Conservation (phyloP, 2,113 vertebrate genomes). For the Eleginops maclovinus region DNA sequence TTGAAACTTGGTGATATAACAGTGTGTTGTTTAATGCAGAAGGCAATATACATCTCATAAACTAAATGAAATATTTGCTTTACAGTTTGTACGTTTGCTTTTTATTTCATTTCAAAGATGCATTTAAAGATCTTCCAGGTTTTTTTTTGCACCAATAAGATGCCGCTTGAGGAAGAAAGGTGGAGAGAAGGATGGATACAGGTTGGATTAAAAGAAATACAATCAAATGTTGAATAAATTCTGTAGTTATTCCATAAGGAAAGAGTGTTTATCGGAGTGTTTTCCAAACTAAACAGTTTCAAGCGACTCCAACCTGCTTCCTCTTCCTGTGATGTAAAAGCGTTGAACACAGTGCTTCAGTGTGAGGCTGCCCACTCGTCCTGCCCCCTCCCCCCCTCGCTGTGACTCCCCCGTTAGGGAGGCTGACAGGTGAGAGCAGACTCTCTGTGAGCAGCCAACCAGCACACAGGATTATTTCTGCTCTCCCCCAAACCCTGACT, state of each 20-base stretch:
- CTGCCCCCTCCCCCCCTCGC: constrained; percentile 64
- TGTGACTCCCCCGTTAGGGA: constrained; percentile 54
- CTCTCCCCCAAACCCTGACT: constrained; percentile 39
- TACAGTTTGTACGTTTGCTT: no score
- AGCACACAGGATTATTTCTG: constrained; percentile 30
- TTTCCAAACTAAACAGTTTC: no score
- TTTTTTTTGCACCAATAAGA: no score
- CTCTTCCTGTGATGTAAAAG: constrained; percentile 19
- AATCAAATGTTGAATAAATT: background rate
- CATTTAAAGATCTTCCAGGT: no score
- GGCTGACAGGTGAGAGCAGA: constrained; percentile 66
- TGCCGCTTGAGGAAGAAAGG: no score
- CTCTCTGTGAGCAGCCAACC: constrained; percentile 51
- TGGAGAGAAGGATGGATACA: no score
- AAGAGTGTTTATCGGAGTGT: no score
- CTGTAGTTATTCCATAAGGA: background rate
- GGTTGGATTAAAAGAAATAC: background rate
- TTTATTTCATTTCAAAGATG: no score
- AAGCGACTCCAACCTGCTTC: constrained; percentile 17
- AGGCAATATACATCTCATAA: no score
- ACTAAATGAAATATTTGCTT: no score
- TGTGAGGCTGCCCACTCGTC: constrained; percentile 58
- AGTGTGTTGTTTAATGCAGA: no score
- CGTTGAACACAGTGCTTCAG: constrained; percentile 32
- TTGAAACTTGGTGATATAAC: no score